Percentiles rank a stretch among this genome's conserved stretches.
phyloP scores from a whole-genome alignment of 2,113 vertebrate species.

The Oncorhynchus gorbuscha region DNA sequence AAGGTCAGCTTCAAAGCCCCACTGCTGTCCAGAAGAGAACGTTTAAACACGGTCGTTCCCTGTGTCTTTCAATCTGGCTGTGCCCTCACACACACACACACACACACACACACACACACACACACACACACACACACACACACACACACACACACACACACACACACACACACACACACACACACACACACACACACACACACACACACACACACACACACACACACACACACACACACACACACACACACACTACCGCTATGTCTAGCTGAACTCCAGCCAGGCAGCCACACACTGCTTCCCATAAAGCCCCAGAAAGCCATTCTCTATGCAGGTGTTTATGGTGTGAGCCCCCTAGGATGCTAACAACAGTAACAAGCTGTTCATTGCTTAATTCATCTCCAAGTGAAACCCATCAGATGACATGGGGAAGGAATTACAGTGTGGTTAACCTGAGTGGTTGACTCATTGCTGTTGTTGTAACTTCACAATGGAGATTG shows the following conservation, averaged over 20 bases:
- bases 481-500: background rate
- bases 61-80: constrained; percentile 11
- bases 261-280: background rate
- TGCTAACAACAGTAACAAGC: background rate
- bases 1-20: constrained; percentile 54
- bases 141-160: background rate
- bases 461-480: background rate
- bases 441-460: background rate
- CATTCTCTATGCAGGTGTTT: background rate
- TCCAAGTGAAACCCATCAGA: background rate
- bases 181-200: background rate
- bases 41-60: constrained; percentile 27
- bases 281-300: background rate
- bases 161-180: background rate
- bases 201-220: background rate
- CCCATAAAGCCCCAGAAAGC: background rate
- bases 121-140: background rate
- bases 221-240: background rate
- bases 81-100: background rate
- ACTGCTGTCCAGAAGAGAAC: constrained; percentile 3
- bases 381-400: background rate
- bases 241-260: background rate
- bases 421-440: background rate
- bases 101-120: background rate
- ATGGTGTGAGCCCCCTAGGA: background rate